Base-by-base conservation (phyloP, 2,888 invertebrate genomes). In the Serripes groenlandicus region DNA sequence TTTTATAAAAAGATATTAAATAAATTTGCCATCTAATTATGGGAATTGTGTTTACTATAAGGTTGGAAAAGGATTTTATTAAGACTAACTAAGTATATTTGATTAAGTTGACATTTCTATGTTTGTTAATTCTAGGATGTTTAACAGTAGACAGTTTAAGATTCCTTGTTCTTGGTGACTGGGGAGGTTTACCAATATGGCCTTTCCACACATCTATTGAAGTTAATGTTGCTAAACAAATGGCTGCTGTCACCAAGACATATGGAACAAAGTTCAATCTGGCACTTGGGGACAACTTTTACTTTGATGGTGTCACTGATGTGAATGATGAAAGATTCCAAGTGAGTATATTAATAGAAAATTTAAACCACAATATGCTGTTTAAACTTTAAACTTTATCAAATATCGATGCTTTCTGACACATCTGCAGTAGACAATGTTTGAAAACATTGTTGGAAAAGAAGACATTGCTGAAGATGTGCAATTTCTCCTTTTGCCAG, bases 251-350 rank as follows among this genome's bases (percentile, higher is more conserved):
- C 26, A 94, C 95, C n/a, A n/a, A 4, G 85, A 89, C 3, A 66
- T 30, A 87, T 56, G 88, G 92, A 42, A 89, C 94, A 9, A 90
- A 94, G 75, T 94, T 95, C 86, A 90, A 93, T 64, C 85, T 95
- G 30, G 94, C 94, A 7, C 90, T 95, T 26, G 95, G 95, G 0
- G 95, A 95, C 87, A 95, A 95, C 88, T 95, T 95, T 90, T 95
- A 95, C 88, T 95, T 92, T 82, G 93, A 95, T 78, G 95, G 95
- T n/a, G 95, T 95, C 0, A 92, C 89, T 35, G 89, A 94, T 90
- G 93, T 94, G 11, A 86, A 94, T 73, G 95, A 95, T 88, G 85
- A 88, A 49, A 90, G 95, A 81, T 95, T 95, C 86, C 89, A 94
- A 91, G 95, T 95, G 83, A 76, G 73, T 62, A 32, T 28, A n/a